Percentiles rank a stretch among this genome's conserved stretches.
phyloP scores from a whole-genome alignment of 2,797 vertebrate genomes.

The Pangasius mekongensis region DNA sequence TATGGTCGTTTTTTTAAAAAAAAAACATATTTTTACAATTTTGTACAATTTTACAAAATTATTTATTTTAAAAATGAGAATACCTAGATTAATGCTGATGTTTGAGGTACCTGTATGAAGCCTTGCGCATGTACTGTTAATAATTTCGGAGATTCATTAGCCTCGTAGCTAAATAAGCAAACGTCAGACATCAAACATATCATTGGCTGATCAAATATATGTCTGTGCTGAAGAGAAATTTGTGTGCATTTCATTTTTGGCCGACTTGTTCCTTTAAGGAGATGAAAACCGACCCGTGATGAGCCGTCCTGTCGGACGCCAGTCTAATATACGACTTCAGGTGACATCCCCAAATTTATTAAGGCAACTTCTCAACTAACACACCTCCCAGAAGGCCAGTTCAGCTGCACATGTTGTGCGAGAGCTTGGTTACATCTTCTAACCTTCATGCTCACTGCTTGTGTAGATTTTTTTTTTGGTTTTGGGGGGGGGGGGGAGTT shows the following conservation, averaged over 20 bases:
- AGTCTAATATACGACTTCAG: background rate
- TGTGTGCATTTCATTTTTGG: background rate
- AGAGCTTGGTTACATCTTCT: background rate
- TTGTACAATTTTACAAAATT: background rate
- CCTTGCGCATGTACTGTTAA: background rate
- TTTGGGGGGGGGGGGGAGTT: too few species aligned
- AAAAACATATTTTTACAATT: background rate
- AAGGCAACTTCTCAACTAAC: constrained; percentile 7
- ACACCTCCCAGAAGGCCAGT: background rate
- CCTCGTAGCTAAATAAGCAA: background rate
- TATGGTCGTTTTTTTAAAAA: background rate
- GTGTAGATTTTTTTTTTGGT: background rate
- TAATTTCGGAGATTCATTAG: background rate
- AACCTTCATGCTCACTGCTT: background rate
- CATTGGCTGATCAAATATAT: background rate
- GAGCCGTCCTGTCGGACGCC: background rate
- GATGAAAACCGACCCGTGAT: background rate
- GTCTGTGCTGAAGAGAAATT: background rate
- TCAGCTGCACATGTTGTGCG: background rate
- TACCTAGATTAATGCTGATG: background rate
- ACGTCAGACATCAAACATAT: background rate
- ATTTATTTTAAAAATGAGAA: background rate
- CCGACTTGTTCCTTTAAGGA: background rate
- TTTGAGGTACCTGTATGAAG: background rate
- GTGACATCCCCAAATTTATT: constrained; percentile 9